A percentile compares a stretch with the other conserved stretches of the same genome.
phyloP scores from a whole-genome alignment of 2,113 vertebrate genomes.

The Ophthalmolycus amberensis region DNA sequence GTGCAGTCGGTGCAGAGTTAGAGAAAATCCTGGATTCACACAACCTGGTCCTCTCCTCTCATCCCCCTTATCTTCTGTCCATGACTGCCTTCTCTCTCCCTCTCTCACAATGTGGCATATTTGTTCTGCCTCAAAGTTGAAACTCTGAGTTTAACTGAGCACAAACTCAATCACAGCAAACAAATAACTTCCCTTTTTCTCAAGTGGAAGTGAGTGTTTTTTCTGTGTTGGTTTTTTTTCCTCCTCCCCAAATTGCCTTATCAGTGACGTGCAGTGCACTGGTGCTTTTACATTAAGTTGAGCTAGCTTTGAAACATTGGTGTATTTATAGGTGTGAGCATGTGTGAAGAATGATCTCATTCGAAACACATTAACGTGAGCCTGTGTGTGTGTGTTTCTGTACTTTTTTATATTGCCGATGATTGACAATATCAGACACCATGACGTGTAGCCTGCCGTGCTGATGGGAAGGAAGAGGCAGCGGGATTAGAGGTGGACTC shows the following conservation, averaged over 20 bases:
- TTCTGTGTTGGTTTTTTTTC: no score
- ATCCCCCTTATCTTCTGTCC: constrained; percentile 23
- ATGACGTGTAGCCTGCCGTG: constrained; percentile 26
- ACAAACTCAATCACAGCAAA: constrained; percentile 79
- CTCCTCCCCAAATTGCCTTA: constrained; percentile 64
- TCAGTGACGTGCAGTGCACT: constrained; percentile 70
- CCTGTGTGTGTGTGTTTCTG: neutral
- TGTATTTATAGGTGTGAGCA: constrained; percentile 48
- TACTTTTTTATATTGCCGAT: constrained; percentile 6
- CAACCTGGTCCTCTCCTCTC: constrained; percentile 38
- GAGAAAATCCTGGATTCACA: constrained; percentile 50
- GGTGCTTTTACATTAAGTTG: constrained; percentile 72
- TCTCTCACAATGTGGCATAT: constrained; percentile 40
- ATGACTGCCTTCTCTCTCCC: constrained; percentile 15
- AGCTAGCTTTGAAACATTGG: constrained; percentile 62
- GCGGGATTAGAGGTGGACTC: constrained; percentile 52
- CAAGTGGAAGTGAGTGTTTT: constrained; percentile 50
- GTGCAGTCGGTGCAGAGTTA: constrained; percentile 18
- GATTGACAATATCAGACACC: constrained; percentile 58
- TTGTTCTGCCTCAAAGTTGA: constrained; percentile 66
- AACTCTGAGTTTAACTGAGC: constrained; percentile 71
- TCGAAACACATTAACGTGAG: constrained; percentile 35
- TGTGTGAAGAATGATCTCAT: constrained; percentile 39
- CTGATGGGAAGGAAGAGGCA: constrained; percentile 29
- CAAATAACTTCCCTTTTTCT: constrained; percentile 62